Evolutionary conservation across 2,113 vertebrate species (phyloP), one percentile per base, ranked within the genome.

Genomic region (Marmota flaviventris): DNA sequence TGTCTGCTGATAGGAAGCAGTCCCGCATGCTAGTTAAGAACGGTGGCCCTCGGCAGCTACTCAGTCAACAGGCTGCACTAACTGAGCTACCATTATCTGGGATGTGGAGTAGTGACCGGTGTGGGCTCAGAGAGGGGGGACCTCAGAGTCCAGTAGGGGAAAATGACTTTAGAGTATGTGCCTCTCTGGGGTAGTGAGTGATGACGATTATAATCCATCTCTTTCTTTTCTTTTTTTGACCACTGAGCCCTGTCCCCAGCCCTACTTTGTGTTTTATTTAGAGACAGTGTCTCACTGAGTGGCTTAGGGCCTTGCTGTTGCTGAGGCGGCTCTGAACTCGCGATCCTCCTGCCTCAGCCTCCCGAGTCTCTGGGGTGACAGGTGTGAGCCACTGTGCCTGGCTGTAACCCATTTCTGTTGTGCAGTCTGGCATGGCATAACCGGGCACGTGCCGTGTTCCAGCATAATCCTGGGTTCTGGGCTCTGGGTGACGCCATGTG

Each of bases 341-440:
- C 20, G 0, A 58, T 58, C 56, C 56, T 58, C 56, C 56, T 58
- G 56, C 56, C 56, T 58, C 56, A 58, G 56, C 18, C 56, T 58
- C 56, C 56, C 56, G 6, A 58, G 56, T 7, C 7, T 0, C 56
- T 58, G 56, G 56, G 56, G 7, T 58, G 56, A 58, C 6, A 22
- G 56, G 56, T 0, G 20, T 22, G 20, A 2, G 0, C 56, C 56
- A 58, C 20, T 2, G 7, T 8, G 20, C 56, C 56, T 2, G 7
- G 56, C 56, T 0, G 16, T 5, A 8, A 32, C 9, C 3, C 10
- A 17, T 61, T 25, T 25, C 25, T 69, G 67, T 25, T 45, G 37
- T 4, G 56, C 39, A 24, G 34, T 5, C 11, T 18, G 0, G 14
- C 0, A 20, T 20, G n/a, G n/a, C 20, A 10, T 20, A 58, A 48